Percentiles rank a stretch among this genome's conserved stretches.
phyloP scores from a whole-genome alignment of 1,140 invertebrate species.

The Platyscapa corneri region DNA sequence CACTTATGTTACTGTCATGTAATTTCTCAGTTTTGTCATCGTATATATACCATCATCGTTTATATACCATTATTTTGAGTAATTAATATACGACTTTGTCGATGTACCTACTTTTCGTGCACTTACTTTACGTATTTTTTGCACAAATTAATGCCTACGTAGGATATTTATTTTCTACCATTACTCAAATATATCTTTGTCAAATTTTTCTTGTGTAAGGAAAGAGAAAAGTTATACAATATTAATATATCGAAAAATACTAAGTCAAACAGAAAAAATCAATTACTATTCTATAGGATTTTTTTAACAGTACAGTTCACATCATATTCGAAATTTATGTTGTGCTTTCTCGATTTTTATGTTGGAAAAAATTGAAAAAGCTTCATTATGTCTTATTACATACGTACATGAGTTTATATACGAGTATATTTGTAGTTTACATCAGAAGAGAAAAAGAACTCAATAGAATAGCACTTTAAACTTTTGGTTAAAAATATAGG shows the following conservation, averaged over 20 bases:
- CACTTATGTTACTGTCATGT: not conserved
- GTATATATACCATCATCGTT: not conserved
- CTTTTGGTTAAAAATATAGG: not conserved
- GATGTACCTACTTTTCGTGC: not conserved
- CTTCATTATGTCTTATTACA: not conserved
- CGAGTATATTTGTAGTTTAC: not conserved
- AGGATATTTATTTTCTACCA: not conserved
- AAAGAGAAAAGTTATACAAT: not conserved
- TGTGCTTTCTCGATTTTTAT: not conserved
- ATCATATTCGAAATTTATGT: not conserved
- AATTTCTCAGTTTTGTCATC: not conserved
- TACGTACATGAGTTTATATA: too few relatives aligned
- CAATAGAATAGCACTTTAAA: not conserved
- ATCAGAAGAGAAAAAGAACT: not conserved
- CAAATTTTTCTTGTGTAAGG: not conserved
- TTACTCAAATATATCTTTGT: not conserved
- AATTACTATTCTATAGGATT: not conserved
- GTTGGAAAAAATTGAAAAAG: not conserved
- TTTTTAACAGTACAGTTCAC: not conserved
- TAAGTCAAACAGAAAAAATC: not conserved
- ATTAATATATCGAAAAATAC: too few relatives aligned
- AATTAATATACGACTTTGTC: slow-evolving; percentile 47
- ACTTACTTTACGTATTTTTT: not conserved
- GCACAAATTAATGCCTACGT: not conserved
- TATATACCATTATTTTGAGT: slow-evolving; percentile 8